Evolutionary conservation across 2,888 invertebrate genomes (phyloP).

Genomic region (Cylloceria caligata): DNA sequence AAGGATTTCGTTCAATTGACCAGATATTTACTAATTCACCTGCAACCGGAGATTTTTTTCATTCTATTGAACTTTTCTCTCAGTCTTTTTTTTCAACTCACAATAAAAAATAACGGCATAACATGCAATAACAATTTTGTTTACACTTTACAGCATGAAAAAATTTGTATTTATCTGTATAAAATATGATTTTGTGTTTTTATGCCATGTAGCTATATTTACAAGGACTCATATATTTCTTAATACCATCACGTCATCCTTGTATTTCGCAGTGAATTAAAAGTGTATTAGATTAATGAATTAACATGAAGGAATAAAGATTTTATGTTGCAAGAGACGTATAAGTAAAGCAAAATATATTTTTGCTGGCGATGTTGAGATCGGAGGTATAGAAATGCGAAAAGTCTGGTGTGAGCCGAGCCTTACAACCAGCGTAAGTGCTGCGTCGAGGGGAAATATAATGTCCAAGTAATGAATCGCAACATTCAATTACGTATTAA

Average conservation of each 20-base stretch:
- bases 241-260: too few species aligned
- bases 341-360: neutral
- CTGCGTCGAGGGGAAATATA: slow-evolving; percentile 70
- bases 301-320: neutral
- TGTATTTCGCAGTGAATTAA: too few species aligned
- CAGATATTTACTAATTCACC: too few species aligned
- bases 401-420: slow-evolving; percentile 55
- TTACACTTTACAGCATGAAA: too few species aligned
- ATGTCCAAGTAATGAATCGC: slow-evolving; percentile 77
- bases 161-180: neutral
- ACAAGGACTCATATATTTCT: too few species aligned
- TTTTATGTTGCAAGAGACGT: neutral
- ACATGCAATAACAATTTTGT: too few species aligned
- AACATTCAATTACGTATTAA: slow-evolving; percentile 79
- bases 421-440: slow-evolving; percentile 47
- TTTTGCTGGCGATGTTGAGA: neutral
- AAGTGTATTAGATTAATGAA: too few species aligned
- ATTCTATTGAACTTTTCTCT: too few species aligned
- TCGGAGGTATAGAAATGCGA: neutral
- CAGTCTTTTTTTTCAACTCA: too few species aligned
- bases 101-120: too few species aligned
- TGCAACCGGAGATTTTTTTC: too few species aligned
- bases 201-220: neutral
- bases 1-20: too few species aligned
- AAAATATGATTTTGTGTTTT: neutral